Evolutionary conservation across 2,113 vertebrate genomes (phyloP), one percentile per base, ranked within the genome.

Genomic region (Podarcis muralis): DNA sequence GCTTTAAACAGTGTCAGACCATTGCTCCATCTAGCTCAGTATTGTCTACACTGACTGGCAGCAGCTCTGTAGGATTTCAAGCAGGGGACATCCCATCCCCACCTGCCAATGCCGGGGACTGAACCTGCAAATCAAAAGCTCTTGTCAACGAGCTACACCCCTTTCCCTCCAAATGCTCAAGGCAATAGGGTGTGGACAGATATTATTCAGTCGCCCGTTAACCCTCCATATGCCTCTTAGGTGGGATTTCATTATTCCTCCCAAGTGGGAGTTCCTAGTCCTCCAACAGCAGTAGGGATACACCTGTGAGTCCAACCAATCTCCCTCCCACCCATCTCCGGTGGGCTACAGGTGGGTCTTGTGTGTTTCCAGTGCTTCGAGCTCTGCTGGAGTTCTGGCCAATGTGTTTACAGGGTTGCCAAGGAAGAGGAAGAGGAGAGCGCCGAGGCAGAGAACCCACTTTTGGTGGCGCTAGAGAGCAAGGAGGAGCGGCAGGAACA

Each of bases 391-490:
- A 18, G 13, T 32, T 37, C 23, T 65, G 9, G 9, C 48, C 48
- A 32, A 27, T 57, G 90, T 20, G 13, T 9, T 91, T 93, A 72
- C 82, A 97, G 97, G 83, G 97, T 96, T 59, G 88, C 86, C 3
- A 20, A 96, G 3, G 92, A 94, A 12, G 95, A 96, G 2, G 86
- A 95, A 0, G 90, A 97, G 1, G 96, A 97, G 23, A 96, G 81
- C 2, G 93, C 94, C 0, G 95, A 92, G 11, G 90, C 94, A 32
- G 90, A 96, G 62, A 96, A 98, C 84, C 97, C 98, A 1, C 91
- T 99, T 89, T 85, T 99, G 90, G 98, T 99, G 22, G 97, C 98
- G 1, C 87, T 99, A 40, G 98, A 99, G 87, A 97, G 96, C 90
- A 98, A 98, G 87, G 95, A 97, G 0, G 97, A 98, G 86, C 97